phyloP scores from a whole-genome alignment of 1,140 invertebrate species.

The Diachasmimorpha longicaudata region DNA sequence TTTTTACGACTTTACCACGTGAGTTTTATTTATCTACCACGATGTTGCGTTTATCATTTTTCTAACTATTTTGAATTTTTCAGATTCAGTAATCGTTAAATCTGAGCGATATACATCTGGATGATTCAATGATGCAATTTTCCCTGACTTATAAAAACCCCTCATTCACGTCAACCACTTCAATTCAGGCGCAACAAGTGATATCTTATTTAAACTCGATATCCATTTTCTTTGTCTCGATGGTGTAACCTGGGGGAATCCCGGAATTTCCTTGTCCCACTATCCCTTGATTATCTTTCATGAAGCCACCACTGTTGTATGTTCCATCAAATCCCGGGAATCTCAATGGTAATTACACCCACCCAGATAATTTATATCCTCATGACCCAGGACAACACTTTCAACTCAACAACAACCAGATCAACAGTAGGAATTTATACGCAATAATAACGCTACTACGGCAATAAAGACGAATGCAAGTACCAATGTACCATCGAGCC shows the following conservation, averaged over 20 bases:
- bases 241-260: too few species aligned
- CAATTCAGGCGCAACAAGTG: too few species aligned
- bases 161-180: too few species aligned
- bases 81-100: background rate
- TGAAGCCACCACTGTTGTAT: too few species aligned
- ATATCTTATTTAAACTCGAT: too few species aligned
- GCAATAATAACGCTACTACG: constrained; percentile 55
- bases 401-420: background rate
- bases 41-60: background rate
- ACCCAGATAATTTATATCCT: constrained; percentile 48
- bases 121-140: too few species aligned
- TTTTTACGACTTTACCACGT: constrained; percentile 31
- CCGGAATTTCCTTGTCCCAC: too few species aligned
- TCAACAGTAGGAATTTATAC: constrained; percentile 52
- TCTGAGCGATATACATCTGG: too few species aligned
- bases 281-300: too few species aligned
- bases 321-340: constrained; percentile 35
- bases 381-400: background rate
- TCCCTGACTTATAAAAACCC: too few species aligned
- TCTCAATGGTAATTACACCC: constrained; percentile 46
- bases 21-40: constrained; percentile 16
- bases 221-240: too few species aligned
- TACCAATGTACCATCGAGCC: constrained; percentile 45
- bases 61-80: background rate
- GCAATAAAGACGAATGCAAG: constrained; percentile 50